Evolutionary conservation across 2,113 vertebrate species (phyloP).

Genomic region (Ophthalmolycus amberensis): DNA sequence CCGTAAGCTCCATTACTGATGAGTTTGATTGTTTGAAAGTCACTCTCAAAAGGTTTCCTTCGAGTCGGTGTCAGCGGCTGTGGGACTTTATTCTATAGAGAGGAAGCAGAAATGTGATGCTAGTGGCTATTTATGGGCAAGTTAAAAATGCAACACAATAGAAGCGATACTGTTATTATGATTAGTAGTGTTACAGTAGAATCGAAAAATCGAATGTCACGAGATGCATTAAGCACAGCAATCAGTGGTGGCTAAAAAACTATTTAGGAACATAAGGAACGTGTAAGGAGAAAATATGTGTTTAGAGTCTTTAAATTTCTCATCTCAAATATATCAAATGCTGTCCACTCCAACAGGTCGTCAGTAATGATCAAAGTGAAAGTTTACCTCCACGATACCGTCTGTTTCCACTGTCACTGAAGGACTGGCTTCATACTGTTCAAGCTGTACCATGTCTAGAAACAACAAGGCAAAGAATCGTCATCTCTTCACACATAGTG

Average conservation of each 20-base stretch:
- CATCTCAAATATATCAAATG: neutral
- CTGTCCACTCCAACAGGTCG: neutral
- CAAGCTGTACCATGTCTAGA: slow-evolving; percentile 92
- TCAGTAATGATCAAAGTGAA: neutral
- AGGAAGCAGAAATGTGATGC: slow-evolving; percentile 14
- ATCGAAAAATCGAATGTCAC: neutral
- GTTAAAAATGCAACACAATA: neutral
- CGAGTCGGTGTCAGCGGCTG: slow-evolving; percentile 80
- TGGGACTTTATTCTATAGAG: slow-evolving; percentile 80
- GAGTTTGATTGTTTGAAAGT: slow-evolving; percentile 97
- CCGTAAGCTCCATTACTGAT: slow-evolving; percentile 98
- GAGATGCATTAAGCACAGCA: neutral
- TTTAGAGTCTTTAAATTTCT: neutral
- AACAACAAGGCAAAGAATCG: slow-evolving; percentile 8
- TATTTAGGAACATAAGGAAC: neutral
- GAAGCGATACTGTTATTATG: neutral
- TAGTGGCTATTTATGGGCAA: neutral
- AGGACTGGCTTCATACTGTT: slow-evolving; percentile 85
- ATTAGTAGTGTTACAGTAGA: neutral
- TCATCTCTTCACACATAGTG: neutral
- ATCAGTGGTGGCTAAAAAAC: neutral
- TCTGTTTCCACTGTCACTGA: slow-evolving; percentile 82
- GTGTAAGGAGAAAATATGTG: neutral
- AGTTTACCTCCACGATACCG: slow-evolving; percentile 84
- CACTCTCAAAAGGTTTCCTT: slow-evolving; percentile 92